phyloP scores from a whole-genome alignment of 1,140 invertebrate species.

The Drosophila persimilis region DNA sequence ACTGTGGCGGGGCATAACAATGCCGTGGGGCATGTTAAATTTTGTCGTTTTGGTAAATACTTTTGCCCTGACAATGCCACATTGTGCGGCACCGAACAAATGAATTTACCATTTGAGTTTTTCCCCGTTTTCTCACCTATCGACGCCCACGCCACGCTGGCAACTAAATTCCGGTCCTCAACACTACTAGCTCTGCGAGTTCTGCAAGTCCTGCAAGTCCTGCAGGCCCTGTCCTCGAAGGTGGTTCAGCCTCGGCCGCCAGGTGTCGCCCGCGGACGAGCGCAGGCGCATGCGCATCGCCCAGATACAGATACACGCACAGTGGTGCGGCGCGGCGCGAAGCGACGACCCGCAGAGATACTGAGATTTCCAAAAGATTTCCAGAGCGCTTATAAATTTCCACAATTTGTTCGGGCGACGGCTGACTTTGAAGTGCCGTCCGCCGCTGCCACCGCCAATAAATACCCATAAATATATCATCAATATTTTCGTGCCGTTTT shows the following conservation, averaged over 20 bases:
- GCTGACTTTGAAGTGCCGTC: conserved; percentile 63
- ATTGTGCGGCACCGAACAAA: conserved; percentile 44
- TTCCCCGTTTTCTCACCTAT: conserved; percentile 32
- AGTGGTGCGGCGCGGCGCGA: conserved; percentile 6
- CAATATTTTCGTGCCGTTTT: conserved; percentile 40
- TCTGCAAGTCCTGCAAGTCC: conserved; percentile 58
- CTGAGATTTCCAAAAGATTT: conserved; percentile 27
- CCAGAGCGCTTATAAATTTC: conserved; percentile 52
- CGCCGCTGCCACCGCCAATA: conserved; percentile 45
- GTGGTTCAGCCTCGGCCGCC: conserved; percentile 36
- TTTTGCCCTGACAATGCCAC: conserved; percentile 71
- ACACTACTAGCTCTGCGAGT: conserved; percentile 25
- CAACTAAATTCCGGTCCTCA: conserved; percentile 15
- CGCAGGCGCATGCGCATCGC: conserved; percentile 52
- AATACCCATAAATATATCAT: conserved; percentile 79
- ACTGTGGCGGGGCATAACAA: conserved; percentile 28
- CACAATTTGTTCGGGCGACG: conserved; percentile 57
- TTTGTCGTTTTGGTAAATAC: conserved; percentile 32
- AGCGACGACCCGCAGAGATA: conserved; percentile 5
- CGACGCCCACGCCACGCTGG: conserved; percentile 40
- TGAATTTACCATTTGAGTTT: conserved; percentile 43
- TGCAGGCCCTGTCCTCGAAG: conserved; percentile 64
- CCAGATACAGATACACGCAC: conserved; percentile 2
- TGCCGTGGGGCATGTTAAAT: conserved; percentile 41
- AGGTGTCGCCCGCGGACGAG: conserved; percentile 57